Base-by-base conservation (phyloP, 2,888 invertebrate genomes). In the Polyploca ridens region DNA sequence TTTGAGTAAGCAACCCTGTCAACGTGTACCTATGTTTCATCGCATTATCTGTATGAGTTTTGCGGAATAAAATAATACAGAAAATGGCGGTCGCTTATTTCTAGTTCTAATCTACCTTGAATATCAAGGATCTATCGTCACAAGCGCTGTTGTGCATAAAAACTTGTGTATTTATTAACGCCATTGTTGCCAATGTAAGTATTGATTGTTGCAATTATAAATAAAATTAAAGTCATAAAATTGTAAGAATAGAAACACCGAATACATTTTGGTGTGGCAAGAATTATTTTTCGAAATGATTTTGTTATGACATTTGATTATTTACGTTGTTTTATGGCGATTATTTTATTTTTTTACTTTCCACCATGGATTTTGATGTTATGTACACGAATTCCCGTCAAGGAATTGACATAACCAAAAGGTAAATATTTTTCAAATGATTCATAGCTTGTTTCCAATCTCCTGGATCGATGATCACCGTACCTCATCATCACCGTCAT, bases 101-200 rank as follows among this genome's bases (percentile, higher is more conserved):
- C 8, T 58, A 14, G 33, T 33, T 2, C 35, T 0, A 7, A 11
- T 10, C 19, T 38, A 16, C 8, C 8, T 38, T 60, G 16, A 35
- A 60, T 35, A 27, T 8, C 10, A n/a, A 16, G 3, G 16, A 38
- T 35, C 35, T 35, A 35, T 35, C 4, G 11, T 58, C 8, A 7
- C 35, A 14, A 10, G 8, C n/a, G 38, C 8, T n/a, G 14, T 16
- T n/a, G 10, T 38, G 16, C 33, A 5, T 35, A n/a, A 10, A 35
- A 35, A 16, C 10, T 33, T 58, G n/a, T n/a, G 8, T 10, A 16
- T 19, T 11, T 16, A 38, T 16, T 38, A 38, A 58, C 64, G 68
- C 65, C 67, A 86, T 90, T 91, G 93, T 93, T 93, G 93, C 91
- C 93, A 93, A 87, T 77, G 89, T 88, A 74, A 87, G 88, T 90